Percentiles rank a stretch among this genome's conserved stretches.
phyloP scores from a whole-genome alignment of 1,140 invertebrate species.

The Dendrolimus kikuchii region DNA sequence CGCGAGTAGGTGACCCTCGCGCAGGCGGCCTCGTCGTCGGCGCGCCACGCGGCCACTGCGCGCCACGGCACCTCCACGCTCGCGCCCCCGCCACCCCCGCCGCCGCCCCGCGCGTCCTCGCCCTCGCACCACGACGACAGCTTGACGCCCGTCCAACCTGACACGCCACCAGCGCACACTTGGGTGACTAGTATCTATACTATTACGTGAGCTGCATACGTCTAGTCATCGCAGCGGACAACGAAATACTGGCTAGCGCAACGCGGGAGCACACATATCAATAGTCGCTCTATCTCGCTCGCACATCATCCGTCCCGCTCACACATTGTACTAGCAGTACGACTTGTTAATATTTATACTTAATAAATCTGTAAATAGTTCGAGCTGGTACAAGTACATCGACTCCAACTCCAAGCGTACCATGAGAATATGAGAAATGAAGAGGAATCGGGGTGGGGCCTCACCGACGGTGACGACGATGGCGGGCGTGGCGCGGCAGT shows the following conservation, averaged over 20 bases:
- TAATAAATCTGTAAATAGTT: no score
- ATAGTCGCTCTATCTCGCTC: no score
- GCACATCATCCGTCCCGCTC: no score
- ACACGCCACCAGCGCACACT: neutral
- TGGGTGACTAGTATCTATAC: no score
- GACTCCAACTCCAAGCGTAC: neutral
- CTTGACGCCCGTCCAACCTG: conserved; percentile 80
- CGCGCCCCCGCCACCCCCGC: conserved; percentile 49
- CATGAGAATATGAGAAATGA: no score
- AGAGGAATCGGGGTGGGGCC: conserved; percentile 3
- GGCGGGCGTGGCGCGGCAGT: conserved; percentile 76
- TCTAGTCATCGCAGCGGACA: no score
- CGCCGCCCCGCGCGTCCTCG: conserved; percentile 62
- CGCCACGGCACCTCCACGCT: conserved; percentile 84
- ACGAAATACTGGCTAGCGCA: no score
- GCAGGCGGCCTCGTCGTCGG: conserved; percentile 92
- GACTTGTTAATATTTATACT: no score
- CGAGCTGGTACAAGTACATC: neutral
- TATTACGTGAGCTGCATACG: no score
- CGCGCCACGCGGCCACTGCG: conserved; percentile 86
- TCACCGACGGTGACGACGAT: conserved; percentile 23
- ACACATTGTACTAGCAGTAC: no score
- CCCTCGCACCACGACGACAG: conserved; percentile 92
- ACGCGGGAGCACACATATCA: no score
- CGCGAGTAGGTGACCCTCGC: conserved; percentile 91